phyloP scores from a whole-genome alignment of 2,888 invertebrate genomes.

The Monopis laevigella region DNA sequence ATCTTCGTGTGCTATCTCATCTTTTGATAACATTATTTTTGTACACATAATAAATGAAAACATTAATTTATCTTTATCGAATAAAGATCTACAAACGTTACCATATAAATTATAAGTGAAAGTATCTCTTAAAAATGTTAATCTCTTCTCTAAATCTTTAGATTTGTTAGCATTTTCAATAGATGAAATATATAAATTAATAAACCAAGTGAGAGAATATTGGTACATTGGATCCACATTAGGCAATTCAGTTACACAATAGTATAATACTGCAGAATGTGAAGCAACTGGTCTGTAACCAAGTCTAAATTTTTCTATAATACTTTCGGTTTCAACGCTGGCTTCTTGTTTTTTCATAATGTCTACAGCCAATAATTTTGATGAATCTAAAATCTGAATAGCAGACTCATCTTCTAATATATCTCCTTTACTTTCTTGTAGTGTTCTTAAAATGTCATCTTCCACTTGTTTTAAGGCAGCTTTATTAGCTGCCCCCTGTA shows the following conservation, averaged over 20 bases:
- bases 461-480: conserved; percentile 85
- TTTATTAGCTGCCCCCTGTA: conserved; percentile 82
- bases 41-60: conserved; percentile 84
- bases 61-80: conserved; percentile 85
- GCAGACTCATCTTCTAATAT: conserved; percentile 92
- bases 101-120: conserved; percentile 84
- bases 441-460: conserved; percentile 85
- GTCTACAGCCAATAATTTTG: conserved; percentile 82
- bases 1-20: conserved; percentile 68
- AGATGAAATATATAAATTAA: conserved; percentile 80
- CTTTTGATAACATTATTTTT: conserved; percentile 70
- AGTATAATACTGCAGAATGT: conserved; percentile 83
- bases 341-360: conserved; percentile 84
- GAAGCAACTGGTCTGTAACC: conserved; percentile 82
- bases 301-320: conserved; percentile 78
- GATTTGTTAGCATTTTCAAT: conserved; percentile 80
- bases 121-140: conserved; percentile 75
- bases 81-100: conserved; percentile 85
- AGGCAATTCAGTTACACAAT: conserved; percentile 83
- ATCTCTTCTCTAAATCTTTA: conserved; percentile 74
- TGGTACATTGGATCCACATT: conserved; percentile 92
- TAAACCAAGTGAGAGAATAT: conserved; percentile 87
- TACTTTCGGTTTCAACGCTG: conserved; percentile 78
- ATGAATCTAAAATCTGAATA: conserved; percentile 86
- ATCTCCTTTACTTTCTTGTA: conserved; percentile 85